These are phyloP conservation scores for Rotaria socialis DNA, from an alignment of 2,888 invertebrate genomes.

Conservation along the genomic window DNA sequence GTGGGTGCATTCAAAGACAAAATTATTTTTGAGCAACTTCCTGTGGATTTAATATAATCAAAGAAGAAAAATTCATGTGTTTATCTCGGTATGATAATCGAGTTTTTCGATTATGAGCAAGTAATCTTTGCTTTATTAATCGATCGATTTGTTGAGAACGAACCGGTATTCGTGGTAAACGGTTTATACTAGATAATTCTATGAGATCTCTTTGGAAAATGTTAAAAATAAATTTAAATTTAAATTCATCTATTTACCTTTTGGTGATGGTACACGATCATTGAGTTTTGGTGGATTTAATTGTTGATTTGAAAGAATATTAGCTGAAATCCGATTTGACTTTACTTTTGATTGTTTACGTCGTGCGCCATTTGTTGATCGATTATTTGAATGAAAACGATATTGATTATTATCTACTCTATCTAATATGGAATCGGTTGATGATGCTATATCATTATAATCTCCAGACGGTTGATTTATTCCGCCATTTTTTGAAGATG, in stretches of 20 bases:
- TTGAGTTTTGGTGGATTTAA: not conserved
- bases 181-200: not conserved
- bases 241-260: not conserved
- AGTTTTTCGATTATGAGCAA: not conserved
- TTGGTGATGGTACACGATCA: not conserved
- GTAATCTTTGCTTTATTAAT: not conserved
- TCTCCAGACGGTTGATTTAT: not conserved
- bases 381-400: too few relatives aligned
- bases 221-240: too few relatives aligned
- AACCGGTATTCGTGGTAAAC: not conserved
- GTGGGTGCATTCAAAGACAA: not conserved
- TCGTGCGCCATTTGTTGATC: too few relatives aligned
- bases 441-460: not conserved
- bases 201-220: not conserved
- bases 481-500: not conserved
- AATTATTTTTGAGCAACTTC: not conserved
- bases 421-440: not conserved
- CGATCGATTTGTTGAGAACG: slow-evolving; percentile 1
- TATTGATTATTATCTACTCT: not conserved
- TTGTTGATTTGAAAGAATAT: not conserved
- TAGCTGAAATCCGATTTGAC: not conserved
- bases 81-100: not conserved
- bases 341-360: not conserved
- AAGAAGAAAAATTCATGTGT: not conserved
- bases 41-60: not conserved